Base-by-base conservation (phyloP, 2,797 vertebrate genomes). In the Hyperoplus immaculatus region DNA sequence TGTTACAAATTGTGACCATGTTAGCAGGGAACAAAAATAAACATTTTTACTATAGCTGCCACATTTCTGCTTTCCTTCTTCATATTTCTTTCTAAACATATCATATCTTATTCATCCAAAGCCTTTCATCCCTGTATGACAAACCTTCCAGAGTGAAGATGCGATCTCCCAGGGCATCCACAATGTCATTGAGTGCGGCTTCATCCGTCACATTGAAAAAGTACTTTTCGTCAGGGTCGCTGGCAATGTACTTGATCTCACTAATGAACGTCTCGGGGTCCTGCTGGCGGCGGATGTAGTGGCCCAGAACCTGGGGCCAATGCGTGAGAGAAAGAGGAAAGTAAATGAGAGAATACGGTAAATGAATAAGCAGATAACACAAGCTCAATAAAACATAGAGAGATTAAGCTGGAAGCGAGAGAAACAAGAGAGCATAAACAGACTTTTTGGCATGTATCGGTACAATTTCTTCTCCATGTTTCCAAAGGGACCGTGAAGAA, bases 201-300 rank as follows among this genome's bases (percentile, higher is more conserved):
- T 99, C 98, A 1, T 99, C 97, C 0, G 96, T 98, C 78, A 99
- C 98, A 0, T 99, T 99, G 91, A 99, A 99, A 88, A 99, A 99
- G 77, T 94, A 98, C 53, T 97, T 97, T 68, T 99, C 97, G 0
- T 98, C 97, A 0, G 98, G 98, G 80, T 98, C 96, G 0, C 97
- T 99, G 92, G 98, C 98, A 0, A 99, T 99, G 67, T 83, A 95
- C 74, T 97, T 97, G 65, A 99, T 99, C 92, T 99, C 98, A 0
- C 65, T 95, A 56, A 99, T 97, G 84, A 99, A 98, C 0, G 96
- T 96, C 77, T 96, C 95, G 0, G 97, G 97, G 63, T 99, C 97
- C 90, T 97, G 96, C 88, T 97, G 97, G 58, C 97, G 94, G 2
- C 98, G 96, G 56, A 97, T 97, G 82, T 99, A 99, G 81, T 99